These are phyloP conservation scores for Rhynchomys soricoides DNA, from an alignment of 2,113 vertebrate species.

Conservation along the genomic window DNA sequence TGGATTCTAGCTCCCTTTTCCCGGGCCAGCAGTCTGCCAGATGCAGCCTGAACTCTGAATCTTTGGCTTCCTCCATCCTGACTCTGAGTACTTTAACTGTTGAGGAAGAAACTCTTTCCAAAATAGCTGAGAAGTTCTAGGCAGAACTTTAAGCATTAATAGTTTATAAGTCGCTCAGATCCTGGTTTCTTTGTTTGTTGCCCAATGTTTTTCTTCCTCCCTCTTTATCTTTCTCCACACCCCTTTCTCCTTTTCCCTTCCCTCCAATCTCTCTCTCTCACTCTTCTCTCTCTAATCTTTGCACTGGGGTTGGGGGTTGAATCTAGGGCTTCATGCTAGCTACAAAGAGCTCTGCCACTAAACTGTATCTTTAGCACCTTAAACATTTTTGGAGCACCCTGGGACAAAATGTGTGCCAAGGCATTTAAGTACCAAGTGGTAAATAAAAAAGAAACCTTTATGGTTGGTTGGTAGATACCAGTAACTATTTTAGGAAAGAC, in stretches of 20 bases:
- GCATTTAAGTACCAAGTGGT: background rate
- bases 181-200: background rate
- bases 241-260: too few relatives aligned
- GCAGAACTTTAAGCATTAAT: background rate
- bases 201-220: background rate
- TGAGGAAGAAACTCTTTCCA: background rate
- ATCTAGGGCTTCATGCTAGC: too few relatives aligned
- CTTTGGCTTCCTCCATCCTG: background rate
- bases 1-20: background rate
- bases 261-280: too few relatives aligned
- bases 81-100: background rate
- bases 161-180: background rate
- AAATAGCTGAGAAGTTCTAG: background rate
- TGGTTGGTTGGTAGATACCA: background rate
- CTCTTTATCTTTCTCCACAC: background rate
- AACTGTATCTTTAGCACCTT: background rate
- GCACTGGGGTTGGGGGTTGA: background rate
- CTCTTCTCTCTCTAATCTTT: background rate
- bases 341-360: background rate
- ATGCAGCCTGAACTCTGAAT: background rate
- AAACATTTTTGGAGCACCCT: background rate
- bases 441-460: background rate
- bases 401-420: constrained; percentile 28
- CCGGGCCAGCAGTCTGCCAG: background rate
- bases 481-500: constrained; percentile 49